These are phyloP conservation scores for Petrocephalus microphthalmus DNA, from an alignment of 2,113 vertebrate species.

Conservation along the genomic window DNA sequence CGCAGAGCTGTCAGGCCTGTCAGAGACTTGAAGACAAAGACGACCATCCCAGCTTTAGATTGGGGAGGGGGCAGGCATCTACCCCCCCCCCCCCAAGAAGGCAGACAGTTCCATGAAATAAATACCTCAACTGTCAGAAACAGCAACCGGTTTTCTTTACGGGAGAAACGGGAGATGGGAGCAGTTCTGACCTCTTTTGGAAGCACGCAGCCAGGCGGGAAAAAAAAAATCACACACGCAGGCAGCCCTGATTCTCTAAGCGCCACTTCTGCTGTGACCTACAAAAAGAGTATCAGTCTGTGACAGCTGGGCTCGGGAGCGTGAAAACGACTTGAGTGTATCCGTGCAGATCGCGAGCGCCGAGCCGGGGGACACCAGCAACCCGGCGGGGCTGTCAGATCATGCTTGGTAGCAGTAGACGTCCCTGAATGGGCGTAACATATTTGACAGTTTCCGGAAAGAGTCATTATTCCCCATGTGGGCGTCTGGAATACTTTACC, in stretches of 20 bases:
- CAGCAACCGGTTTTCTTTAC: background rate
- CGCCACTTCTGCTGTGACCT: background rate
- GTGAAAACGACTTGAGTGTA: background rate
- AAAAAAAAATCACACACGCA: background rate
- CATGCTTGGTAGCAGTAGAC: background rate
- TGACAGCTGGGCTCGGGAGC: background rate
- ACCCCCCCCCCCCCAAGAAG: background rate
- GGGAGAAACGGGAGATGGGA: background rate
- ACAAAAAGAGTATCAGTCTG: background rate
- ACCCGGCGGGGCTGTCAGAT: background rate
- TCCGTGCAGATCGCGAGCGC: background rate
- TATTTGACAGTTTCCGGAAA: background rate
- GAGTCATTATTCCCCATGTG: slow-evolving; percentile 6
- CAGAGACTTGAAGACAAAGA: slow-evolving; percentile 30
- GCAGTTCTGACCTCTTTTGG: background rate
- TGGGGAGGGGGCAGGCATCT: background rate
- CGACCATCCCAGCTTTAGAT: background rate
- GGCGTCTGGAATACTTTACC: slow-evolving; percentile 15
- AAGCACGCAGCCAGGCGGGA: background rate
- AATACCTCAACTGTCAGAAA: background rate
- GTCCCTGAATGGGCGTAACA: slow-evolving; percentile 14
- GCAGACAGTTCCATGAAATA: background rate
- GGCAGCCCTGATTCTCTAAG: background rate
- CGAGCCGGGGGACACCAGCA: background rate
- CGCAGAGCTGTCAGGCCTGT: slow-evolving; percentile 37